Base-by-base conservation (phyloP, 2,797 vertebrate genomes). In the Prunella strophiata region DNA sequence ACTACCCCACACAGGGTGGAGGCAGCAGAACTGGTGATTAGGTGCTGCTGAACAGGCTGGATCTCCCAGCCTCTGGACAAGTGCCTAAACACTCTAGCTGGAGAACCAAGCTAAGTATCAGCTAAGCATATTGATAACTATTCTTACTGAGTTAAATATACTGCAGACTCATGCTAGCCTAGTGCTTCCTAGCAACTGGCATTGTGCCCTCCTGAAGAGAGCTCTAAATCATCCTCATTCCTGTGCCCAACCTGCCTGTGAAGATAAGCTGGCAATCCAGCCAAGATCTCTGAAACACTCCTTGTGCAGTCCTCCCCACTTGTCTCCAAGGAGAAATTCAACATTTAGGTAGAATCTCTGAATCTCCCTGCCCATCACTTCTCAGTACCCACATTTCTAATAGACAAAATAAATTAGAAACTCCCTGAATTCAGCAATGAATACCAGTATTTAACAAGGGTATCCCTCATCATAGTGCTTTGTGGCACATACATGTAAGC, bases 1-100 rank as follows among this genome's bases (percentile, higher is more conserved):
- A 25, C 3, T 7, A n/a, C 7, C 59, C 59, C 59, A 36, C 30
- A 43, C 0, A 3, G 30, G 30, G 34, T 27, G 16, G 0, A 42
- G 52, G 61, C 65, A 93, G 82, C 50, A 83, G 40, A 50, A 48
- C 29, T 21, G 68, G 20, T 34, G 48, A 32, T 55, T 5, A 34
- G 45, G 21, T 32, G 45, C 78, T 79, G 71, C 75, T 4, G 1
- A 52, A 14, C 14, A 71, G 48, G 32, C 45, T 65, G 70, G 26
- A 83, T 19, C 32, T 72, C 57, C 48, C 65, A 61, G 23, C 22
- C 67, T 17, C 52, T 67, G 57, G 10, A 22, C 21, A 67, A 85
- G 34, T 9, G 34, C 61, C 48, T 47, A 16, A 81, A 66, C 13
- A 16, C 42, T 67, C 16, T 3, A 25, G 15, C n/a, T 83, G 27